Conservation (phyloP, 2,113 vertebrate species). For the Cephalopholis sonnerati region DNA sequence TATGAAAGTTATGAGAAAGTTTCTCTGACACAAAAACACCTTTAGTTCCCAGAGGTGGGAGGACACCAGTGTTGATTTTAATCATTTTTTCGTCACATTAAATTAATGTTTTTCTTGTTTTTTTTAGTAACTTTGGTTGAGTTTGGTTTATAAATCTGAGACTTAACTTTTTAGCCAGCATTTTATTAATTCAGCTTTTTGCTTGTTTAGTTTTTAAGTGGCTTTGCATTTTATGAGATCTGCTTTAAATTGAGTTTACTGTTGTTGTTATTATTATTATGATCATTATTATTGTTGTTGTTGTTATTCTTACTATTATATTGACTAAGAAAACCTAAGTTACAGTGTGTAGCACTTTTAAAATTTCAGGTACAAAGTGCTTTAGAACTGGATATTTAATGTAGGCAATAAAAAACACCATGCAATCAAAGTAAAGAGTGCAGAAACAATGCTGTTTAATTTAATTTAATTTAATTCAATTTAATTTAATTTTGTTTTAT, state of each 20-base stretch:
- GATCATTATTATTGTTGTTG: background rate
- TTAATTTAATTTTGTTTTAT: background rate
- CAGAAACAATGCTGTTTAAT: background rate
- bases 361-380: background rate
- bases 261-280: background rate
- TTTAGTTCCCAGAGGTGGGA: background rate
- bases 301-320: too few relatives aligned
- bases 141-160: background rate
- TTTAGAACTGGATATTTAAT: background rate
- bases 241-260: background rate
- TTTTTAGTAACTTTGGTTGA: background rate
- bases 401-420: background rate
- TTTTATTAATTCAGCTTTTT: background rate
- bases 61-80: background rate
- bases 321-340: too few relatives aligned
- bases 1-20: too few relatives aligned
- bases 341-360: background rate
- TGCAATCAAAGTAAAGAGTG: background rate
- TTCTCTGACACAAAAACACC: too few relatives aligned
- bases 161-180: background rate
- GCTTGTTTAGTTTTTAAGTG: background rate
- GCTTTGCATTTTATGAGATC: background rate
- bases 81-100: background rate
- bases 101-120: background rate
- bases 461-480: too few relatives aligned